Conservation (phyloP, 2,113 vertebrate species). For the Corythoichthys intestinalis region DNA sequence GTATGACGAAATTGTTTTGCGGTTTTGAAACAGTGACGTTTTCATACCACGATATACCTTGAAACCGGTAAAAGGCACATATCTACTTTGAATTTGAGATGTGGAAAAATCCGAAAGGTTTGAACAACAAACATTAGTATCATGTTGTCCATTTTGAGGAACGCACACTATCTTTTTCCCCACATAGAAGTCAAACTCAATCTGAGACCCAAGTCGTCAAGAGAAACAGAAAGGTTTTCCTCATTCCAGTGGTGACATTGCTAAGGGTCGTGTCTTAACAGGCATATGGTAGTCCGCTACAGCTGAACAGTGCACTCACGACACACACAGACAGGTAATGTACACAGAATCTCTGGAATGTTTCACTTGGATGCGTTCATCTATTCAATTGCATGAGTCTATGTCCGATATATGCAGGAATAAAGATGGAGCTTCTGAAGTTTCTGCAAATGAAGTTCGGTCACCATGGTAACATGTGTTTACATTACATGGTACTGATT, state of each 20-base stretch:
- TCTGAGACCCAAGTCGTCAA: neutral
- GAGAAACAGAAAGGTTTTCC: neutral
- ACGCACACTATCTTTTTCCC: too few species aligned
- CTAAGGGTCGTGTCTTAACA: slow-evolving; percentile 42
- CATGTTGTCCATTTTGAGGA: too few species aligned
- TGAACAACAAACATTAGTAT: too few species aligned
- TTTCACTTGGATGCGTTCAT: neutral
- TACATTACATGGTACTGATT: neutral
- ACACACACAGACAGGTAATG: neutral
- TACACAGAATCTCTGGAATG: slow-evolving; percentile 7
- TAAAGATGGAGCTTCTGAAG: neutral
- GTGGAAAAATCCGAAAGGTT: too few species aligned
- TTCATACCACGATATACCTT: too few species aligned
- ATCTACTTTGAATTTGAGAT: too few species aligned
- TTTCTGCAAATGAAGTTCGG: neutral
- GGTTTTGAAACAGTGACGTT: too few species aligned
- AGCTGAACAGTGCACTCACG: slow-evolving; percentile 2
- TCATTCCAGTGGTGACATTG: slow-evolving; percentile 28
- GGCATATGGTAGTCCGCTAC: neutral
- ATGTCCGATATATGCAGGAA: neutral
- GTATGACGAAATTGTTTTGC: too few species aligned
- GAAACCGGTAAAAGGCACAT: too few species aligned
- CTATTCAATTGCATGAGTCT: neutral
- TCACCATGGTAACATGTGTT: neutral
- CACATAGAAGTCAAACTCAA: neutral